Percentiles rank a stretch among this genome's conserved stretches.
Evolutionary conservation across 2,888 invertebrate genomes (phyloP).

Genomic region (Tolmerus cingulatus): DNA sequence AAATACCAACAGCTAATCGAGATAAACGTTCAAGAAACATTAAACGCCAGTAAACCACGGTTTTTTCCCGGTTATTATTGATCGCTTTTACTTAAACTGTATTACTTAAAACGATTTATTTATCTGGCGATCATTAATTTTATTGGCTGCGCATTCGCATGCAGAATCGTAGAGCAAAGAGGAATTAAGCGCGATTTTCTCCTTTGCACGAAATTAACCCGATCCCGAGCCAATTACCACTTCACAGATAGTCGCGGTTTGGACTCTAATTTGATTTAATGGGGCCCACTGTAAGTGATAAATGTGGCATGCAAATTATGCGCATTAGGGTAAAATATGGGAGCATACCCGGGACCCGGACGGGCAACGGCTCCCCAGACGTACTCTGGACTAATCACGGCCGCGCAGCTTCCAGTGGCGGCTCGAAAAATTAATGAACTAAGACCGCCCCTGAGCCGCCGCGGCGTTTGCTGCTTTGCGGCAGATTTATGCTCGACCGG

Average conservation of each 20-base stretch:
- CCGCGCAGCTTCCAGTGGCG: not conserved
- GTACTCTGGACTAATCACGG: conserved; percentile 27
- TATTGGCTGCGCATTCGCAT: not conserved
- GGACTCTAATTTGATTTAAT: conserved; percentile 43
- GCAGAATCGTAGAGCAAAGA: not conserved
- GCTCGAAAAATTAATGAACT: conserved; percentile 26
- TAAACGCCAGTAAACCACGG: not conserved
- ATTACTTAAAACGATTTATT: not conserved
- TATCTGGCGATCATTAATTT: not conserved
- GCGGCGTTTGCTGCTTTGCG: not conserved
- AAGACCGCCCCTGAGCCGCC: conserved; percentile 12
- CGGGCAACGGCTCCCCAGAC: not conserved
- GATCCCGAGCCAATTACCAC: conserved; percentile 34
- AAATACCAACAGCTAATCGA: not conserved
- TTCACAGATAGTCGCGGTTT: conserved; percentile 12
- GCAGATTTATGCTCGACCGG: conserved; percentile 1
- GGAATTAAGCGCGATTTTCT: not conserved
- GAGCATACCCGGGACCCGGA: not conserved
- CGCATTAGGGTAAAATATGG: conserved; percentile 32
- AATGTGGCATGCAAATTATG: conserved; percentile 45
- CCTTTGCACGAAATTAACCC: conserved; percentile 37
- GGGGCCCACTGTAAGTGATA: conserved; percentile 38
- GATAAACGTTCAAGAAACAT: not conserved
- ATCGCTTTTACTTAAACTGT: not conserved
- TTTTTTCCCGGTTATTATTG: not conserved